Evolutionary conservation across 2,888 invertebrate species (phyloP).

Genomic region (Ennomos fuscantarius): DNA sequence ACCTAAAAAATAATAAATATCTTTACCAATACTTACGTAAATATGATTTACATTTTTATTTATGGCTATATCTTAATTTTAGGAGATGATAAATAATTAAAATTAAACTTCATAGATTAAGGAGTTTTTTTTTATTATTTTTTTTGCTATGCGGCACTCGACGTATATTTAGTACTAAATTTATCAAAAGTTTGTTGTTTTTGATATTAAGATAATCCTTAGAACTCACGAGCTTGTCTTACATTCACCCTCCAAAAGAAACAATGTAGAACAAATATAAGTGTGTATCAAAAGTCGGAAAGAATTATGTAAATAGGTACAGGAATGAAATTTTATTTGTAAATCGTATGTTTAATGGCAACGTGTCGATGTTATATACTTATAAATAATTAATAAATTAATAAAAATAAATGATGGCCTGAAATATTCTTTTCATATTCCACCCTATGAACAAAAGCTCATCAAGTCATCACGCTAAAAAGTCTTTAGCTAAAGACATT

Average conservation of each 20-base stretch:
- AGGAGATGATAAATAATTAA: too few species aligned
- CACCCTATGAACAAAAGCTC: too few species aligned
- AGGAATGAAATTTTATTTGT: slow-evolving; percentile 74
- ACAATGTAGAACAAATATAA: slow-evolving; percentile 43
- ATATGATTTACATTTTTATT: too few species aligned
- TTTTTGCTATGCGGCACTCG: background rate
- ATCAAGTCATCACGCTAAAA: too few species aligned
- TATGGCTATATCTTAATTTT: too few species aligned
- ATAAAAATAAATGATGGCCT: slow-evolving; percentile 60
- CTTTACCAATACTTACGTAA: too few species aligned
- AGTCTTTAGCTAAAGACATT: too few species aligned
- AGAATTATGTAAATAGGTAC: slow-evolving; percentile 73
- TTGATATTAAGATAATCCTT: too few species aligned
- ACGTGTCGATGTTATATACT: slow-evolving; percentile 83
- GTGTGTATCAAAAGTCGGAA: slow-evolving; percentile 57
- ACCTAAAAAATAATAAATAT: too few species aligned
- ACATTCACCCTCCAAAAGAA: slow-evolving; percentile 35
- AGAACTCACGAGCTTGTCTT: slow-evolving; percentile 25
- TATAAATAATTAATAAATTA: slow-evolving; percentile 71
- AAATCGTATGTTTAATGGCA: slow-evolving; percentile 79
- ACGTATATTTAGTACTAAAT: background rate
- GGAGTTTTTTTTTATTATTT: too few species aligned
- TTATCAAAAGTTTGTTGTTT: too few species aligned
- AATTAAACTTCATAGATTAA: too few species aligned
- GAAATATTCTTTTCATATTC: slow-evolving; percentile 35